A percentile compares a stretch with the other conserved stretches of the same genome.
Conservation (phyloP, 1,140 invertebrate species). For the Nomia melanderi region DNA sequence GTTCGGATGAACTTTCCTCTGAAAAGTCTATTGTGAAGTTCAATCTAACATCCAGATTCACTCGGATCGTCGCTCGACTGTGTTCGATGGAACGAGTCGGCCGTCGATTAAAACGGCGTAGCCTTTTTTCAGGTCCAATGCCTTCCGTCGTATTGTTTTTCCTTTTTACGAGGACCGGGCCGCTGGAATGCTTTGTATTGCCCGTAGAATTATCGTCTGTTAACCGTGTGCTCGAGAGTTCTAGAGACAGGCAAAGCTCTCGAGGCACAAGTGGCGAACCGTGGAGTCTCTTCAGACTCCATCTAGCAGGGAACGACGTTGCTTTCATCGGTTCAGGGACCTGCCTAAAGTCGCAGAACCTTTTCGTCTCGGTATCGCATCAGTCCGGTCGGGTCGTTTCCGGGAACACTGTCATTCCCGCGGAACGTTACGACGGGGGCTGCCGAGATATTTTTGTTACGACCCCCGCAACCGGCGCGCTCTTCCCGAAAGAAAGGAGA, state of each 20-base stretch:
- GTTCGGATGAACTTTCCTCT: no score
- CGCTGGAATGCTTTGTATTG: slow-evolving; percentile 36
- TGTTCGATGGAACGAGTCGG: no score
- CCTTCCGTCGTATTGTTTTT: neutral
- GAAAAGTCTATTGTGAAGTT: no score
- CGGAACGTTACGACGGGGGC: neutral
- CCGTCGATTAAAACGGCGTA: no score
- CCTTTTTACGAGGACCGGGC: neutral
- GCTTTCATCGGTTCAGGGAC: slow-evolving; percentile 57
- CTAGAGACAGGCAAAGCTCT: slow-evolving; percentile 64
- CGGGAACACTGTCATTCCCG: slow-evolving; percentile 11
- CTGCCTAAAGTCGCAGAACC: slow-evolving; percentile 37
- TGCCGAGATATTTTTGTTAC: slow-evolving; percentile 10
- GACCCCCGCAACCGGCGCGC: neutral
- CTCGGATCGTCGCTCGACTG: no score
- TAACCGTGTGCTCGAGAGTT: slow-evolving; percentile 59
- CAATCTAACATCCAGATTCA: no score
- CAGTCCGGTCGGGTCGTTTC: slow-evolving; percentile 49
- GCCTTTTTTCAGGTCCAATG: neutral
- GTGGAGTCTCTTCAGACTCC: slow-evolving; percentile 63
- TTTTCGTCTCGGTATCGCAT: slow-evolving; percentile 38
- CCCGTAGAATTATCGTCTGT: slow-evolving; percentile 57
- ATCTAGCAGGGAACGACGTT: slow-evolving; percentile 41
- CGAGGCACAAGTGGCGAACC: slow-evolving; percentile 67
- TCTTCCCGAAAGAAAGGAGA: neutral